Conservation (phyloP, 1,140 invertebrate species). For the Glomeris maerens region DNA sequence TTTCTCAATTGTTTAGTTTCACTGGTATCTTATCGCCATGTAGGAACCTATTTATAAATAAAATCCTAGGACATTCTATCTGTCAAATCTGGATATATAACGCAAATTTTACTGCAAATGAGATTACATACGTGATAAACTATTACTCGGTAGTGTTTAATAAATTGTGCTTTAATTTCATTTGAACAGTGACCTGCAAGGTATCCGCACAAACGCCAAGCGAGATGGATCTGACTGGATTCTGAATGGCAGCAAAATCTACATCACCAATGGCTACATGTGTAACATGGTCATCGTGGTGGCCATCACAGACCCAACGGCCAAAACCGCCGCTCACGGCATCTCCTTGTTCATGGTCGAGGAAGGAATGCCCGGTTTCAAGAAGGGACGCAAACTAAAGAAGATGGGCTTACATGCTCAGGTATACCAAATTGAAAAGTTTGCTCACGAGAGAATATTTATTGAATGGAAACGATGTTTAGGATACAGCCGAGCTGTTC, state of each 20-base stretch:
- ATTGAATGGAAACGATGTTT: too few species aligned
- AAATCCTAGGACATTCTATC: too few species aligned
- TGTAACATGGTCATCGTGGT: slow-evolving; percentile 35
- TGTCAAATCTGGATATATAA: slow-evolving; percentile 12
- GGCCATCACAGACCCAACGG: slow-evolving; percentile 32
- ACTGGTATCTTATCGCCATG: too few species aligned
- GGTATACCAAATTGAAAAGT: slow-evolving; percentile 17
- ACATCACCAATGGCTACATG: slow-evolving; percentile 37
- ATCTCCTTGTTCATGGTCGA: slow-evolving; percentile 37
- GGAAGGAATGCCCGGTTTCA: slow-evolving; percentile 33
- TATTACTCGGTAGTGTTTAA: too few species aligned
- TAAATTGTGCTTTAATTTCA: too few species aligned
- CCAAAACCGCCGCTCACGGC: slow-evolving; percentile 34
- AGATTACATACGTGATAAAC: too few species aligned
- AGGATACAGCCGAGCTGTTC: slow-evolving; percentile 39
- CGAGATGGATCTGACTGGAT: slow-evolving; percentile 36
- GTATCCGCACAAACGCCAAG: slow-evolving; percentile 33
- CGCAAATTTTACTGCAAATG: too few species aligned
- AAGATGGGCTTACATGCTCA: slow-evolving; percentile 36
- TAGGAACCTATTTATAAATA: too few species aligned
- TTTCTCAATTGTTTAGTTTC: too few species aligned
- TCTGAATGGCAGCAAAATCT: slow-evolving; percentile 36
- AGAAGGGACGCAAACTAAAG: slow-evolving; percentile 33
- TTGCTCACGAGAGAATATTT: background rate
- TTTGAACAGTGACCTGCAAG: slow-evolving; percentile 33